A percentile compares a stretch with the other conserved stretches of the same genome.
phyloP scores from a whole-genome alignment of 2,888 invertebrate species.

The Drosophila imparisetae region DNA sequence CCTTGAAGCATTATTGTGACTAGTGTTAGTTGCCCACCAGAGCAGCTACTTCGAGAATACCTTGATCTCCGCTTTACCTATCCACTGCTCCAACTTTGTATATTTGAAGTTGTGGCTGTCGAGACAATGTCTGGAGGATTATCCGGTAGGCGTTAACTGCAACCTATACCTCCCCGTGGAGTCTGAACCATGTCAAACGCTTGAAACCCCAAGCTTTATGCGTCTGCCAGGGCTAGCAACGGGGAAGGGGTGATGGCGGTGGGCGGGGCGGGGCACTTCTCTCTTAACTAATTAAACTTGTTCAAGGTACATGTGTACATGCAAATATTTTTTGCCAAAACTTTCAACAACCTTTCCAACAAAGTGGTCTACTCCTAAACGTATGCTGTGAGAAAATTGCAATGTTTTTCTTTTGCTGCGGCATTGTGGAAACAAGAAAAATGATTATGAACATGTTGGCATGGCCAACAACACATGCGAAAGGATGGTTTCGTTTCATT shows the following conservation, averaged over 20 bases:
- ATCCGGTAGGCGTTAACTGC: slow-evolving; percentile 63
- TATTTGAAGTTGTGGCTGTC: slow-evolving; percentile 75
- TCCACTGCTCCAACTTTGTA: slow-evolving; percentile 42
- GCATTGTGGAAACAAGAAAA: slow-evolving; percentile 61
- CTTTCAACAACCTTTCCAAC: background rate
- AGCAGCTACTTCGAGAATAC: slow-evolving; percentile 20
- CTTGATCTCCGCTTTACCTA: slow-evolving; percentile 9
- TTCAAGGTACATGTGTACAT: slow-evolving; percentile 48
- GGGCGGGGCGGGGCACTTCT: slow-evolving; percentile 24
- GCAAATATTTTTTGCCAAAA: slow-evolving; percentile 55
- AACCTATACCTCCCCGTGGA: slow-evolving; percentile 58
- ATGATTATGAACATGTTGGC: slow-evolving; percentile 66
- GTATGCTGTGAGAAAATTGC: slow-evolving; percentile 53
- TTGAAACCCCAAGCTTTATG: slow-evolving; percentile 38
- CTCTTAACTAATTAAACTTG: slow-evolving; percentile 75
- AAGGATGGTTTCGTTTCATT: background rate
- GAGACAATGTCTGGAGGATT: slow-evolving; percentile 58
- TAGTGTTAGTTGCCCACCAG: slow-evolving; percentile 49
- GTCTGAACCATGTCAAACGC: slow-evolving; percentile 59
- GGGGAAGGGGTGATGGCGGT: background rate
- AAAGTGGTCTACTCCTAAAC: slow-evolving; percentile 35
- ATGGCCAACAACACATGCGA: slow-evolving; percentile 25
- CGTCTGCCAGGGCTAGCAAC: slow-evolving; percentile 44
- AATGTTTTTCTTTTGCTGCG: slow-evolving; percentile 45
- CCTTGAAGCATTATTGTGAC: slow-evolving; percentile 79